Conservation (phyloP, 2,113 vertebrate species). For the Dryoscopus gambensis region DNA sequence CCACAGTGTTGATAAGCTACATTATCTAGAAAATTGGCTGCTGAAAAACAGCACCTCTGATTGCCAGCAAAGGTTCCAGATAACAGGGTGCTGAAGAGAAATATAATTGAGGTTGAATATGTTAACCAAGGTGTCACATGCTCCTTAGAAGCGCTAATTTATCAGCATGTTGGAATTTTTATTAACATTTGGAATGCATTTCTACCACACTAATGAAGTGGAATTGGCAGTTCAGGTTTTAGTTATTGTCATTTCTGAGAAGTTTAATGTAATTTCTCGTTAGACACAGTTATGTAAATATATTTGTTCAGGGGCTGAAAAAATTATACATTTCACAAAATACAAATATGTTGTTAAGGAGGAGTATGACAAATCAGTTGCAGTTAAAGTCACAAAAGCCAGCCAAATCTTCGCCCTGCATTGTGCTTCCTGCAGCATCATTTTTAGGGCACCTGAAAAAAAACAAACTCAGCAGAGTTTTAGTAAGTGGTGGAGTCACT, state of each 20-base stretch:
- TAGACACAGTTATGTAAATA: conserved; percentile 86
- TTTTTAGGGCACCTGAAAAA: conserved; percentile 34
- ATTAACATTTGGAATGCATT: conserved; percentile 89
- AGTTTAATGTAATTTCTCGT: conserved; percentile 86
- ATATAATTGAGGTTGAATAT: conserved; percentile 99
- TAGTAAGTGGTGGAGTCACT: conserved; percentile 1
- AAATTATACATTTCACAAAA: conserved; percentile 81
- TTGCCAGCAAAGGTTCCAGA: conserved; percentile 99
- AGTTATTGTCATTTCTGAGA: conserved; percentile 86
- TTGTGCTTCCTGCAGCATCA: conserved; percentile 7
- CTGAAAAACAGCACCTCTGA: conserved; percentile 99
- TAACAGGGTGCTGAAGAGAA: conserved; percentile 99
- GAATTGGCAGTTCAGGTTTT: conserved; percentile 83
- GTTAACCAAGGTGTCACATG: conserved; percentile 99
- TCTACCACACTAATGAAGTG: conserved; percentile 84
- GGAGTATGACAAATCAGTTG: conserved; percentile 68
- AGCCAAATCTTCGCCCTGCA: conserved; percentile 12
- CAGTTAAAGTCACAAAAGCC: conserved; percentile 48
- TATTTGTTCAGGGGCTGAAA: conserved; percentile 84
- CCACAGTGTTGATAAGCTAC: conserved; percentile 98
- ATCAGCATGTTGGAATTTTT: conserved; percentile 96
- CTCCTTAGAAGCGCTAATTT: conserved; percentile 94
- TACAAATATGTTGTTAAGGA: conserved; percentile 78
- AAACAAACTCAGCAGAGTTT: conserved; percentile 54
- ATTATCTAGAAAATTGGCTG: conserved; percentile 99